phyloP scores from a whole-genome alignment of 2,113 vertebrate genomes.

The Protobothrops mucrosquamatus region DNA sequence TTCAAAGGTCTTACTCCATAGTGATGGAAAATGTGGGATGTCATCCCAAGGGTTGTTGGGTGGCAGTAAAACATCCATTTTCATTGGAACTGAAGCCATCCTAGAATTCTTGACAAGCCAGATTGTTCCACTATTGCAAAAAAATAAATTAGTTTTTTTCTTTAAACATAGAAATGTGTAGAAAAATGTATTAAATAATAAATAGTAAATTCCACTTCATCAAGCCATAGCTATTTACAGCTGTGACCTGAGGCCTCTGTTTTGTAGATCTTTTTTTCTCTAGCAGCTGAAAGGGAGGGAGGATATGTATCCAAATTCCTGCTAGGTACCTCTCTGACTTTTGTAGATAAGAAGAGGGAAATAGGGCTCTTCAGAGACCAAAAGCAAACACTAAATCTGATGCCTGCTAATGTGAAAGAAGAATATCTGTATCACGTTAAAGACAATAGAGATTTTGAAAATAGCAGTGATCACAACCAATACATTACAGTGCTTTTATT shows the following conservation, averaged over 20 bases:
- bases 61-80: neutral
- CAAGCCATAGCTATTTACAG: neutral
- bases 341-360: neutral
- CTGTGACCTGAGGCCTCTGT: neutral
- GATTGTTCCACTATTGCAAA: neutral
- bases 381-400: neutral
- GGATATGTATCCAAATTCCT: neutral
- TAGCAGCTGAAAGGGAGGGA: neutral
- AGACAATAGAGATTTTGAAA: neutral
- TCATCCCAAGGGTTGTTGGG: neutral
- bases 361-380: neutral
- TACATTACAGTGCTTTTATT: neutral
- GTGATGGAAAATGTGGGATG: neutral
- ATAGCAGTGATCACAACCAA: neutral
- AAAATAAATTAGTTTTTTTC: neutral
- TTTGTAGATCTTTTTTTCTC: neutral
- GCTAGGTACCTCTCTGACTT: neutral
- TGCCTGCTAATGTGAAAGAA: neutral
- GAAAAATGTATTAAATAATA: neutral
- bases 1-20: neutral
- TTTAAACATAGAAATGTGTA: neutral
- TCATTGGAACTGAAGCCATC: neutral
- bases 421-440: neutral
- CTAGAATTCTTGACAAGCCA: neutral
- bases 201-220: neutral